Conservation (phyloP, 2,888 invertebrate species). For the Synergus gifuensis region DNA sequence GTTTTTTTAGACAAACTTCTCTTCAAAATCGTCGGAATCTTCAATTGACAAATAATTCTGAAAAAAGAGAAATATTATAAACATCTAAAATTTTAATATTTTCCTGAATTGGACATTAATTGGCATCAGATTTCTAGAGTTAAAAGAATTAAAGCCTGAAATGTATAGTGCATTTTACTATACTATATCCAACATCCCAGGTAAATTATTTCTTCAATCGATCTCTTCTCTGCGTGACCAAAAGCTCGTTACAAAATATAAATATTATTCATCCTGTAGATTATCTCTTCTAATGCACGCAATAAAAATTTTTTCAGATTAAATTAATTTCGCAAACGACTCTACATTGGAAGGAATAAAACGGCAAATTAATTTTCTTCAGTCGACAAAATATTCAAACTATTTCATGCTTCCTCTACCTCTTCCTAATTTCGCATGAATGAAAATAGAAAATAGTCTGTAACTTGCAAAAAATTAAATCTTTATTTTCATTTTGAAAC, state of each 20-base stretch:
- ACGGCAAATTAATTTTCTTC: not conserved
- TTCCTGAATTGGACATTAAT: no score
- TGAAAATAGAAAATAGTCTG: not conserved
- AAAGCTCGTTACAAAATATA: not conserved
- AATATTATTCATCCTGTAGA: slow-evolving; percentile 1
- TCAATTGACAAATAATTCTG: not conserved
- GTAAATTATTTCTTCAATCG: slow-evolving; percentile 2
- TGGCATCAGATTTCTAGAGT: not conserved
- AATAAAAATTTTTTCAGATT: not conserved
- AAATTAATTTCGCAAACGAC: not conserved
- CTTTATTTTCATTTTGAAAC: not conserved
- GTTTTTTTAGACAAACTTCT: no score
- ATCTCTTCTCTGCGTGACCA: slow-evolving; percentile 18
- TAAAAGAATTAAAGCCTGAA: not conserved
- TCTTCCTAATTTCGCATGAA: not conserved
- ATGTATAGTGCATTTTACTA: not conserved
- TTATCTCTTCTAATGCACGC: not conserved
- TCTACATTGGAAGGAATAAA: not conserved
- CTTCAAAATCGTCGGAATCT: no score
- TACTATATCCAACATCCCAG: not conserved
- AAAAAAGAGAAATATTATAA: not conserved
- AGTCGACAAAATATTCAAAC: no score
- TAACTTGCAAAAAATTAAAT: not conserved
- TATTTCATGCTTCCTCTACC: no score
- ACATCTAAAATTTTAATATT: no score